Base-by-base conservation (phyloP, 2,888 invertebrate genomes). In the Argynnis bischoffii region DNA sequence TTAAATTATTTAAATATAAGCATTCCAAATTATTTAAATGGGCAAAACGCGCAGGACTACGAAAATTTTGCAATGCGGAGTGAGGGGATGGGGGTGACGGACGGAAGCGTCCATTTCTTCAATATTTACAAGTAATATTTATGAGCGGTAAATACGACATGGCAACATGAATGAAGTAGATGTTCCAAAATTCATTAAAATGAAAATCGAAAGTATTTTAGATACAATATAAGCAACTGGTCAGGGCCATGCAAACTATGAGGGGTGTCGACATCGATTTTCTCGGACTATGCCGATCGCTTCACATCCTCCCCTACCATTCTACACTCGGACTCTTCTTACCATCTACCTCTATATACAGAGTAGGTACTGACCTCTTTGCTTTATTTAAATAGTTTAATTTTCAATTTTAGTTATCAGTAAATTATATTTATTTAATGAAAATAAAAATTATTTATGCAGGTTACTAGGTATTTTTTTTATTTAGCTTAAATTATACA, bases 201-300 rank as follows among this genome's bases (percentile, higher is more conserved):
- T 54, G 14, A 47, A 54, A 60, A 16, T 66, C 3, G 16, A 47
- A 59, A 60, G 46, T 15, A 11, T 47, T 65, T 59, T 60, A 53
- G 57, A 60, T 48, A 54, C 48, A 67, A 50, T 59, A 41, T 41
- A 41, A 54, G 55, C 59, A 53, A 54, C 57, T 69, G 69, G 71
- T 71, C 71, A 69, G 65, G 81, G 78, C 85, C 90, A 92, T 92
- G 92, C 92, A 92, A 92, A 92, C 91, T 91, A 91, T 89, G 87
- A 87, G 88, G 90, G 90, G 89, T 83, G 86, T 80, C 75, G 80
- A 78, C 84, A 92, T 91, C 89, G 92, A 92, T 92, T 91, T 91
- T 89, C 89, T 90, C 87, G 90, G 89, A 90, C 90, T 84, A 83
- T 85, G 84, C 86, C 89, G 89, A 90, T 90, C 86, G 88, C 88